A percentile compares a stretch with the other conserved stretches of the same genome.
Conservation (phyloP, 2,888 invertebrate species). For the Drosophila formosana region DNA sequence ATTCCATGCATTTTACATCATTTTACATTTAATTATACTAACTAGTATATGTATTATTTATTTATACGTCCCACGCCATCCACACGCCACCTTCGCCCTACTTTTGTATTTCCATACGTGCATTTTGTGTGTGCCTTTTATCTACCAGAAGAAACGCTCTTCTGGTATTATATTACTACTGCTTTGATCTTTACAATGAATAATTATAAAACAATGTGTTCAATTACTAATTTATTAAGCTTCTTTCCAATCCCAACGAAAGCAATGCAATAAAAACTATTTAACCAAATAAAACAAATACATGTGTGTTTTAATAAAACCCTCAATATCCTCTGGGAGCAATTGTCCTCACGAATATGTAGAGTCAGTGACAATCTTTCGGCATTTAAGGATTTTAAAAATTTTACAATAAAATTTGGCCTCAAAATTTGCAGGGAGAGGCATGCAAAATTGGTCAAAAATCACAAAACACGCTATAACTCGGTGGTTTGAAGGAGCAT, state of each 20-base stretch:
- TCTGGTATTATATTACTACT: not conserved
- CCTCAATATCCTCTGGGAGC: too few species aligned
- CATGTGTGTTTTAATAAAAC: not conserved
- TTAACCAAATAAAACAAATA: constrained; percentile 33
- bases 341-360: too few species aligned
- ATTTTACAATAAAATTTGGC: not conserved
- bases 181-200: not conserved
- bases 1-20: constrained; percentile 69
- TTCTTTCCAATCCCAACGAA: constrained; percentile 50
- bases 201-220: constrained; percentile 43
- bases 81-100: not conserved
- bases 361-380: too few species aligned
- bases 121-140: constrained; percentile 44
- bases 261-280: constrained; percentile 43
- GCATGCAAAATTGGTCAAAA: not conserved
- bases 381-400: not conserved
- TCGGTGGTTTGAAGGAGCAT: not conserved
- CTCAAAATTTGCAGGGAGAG: not conserved
- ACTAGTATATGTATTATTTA: constrained; percentile 36
- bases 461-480: not conserved
- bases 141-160: not conserved
- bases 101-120: constrained; percentile 9
- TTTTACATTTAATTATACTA: constrained; percentile 11
- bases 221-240: constrained; percentile 49
- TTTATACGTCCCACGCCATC: constrained; percentile 14